A percentile compares a stretch with the other conserved stretches of the same genome.
Evolutionary conservation across 2,797 vertebrate species (phyloP).

Genomic region (Cottoperca gobio): DNA sequence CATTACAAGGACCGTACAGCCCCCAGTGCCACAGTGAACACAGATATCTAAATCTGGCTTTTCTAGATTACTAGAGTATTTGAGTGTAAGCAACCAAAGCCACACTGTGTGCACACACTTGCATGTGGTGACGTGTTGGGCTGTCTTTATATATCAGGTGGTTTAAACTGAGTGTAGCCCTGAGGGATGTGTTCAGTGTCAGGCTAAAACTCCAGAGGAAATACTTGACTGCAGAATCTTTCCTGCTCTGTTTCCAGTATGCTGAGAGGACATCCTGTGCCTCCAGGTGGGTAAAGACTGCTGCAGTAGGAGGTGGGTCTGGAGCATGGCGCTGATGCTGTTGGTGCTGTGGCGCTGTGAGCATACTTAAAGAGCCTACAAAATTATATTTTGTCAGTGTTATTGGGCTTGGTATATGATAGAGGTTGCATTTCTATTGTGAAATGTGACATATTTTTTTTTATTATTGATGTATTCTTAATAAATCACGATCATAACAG

Average conservation of each 20-base stretch:
- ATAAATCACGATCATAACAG: no score
- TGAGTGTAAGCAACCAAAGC: background rate
- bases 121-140: background rate
- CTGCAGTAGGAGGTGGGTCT: background rate
- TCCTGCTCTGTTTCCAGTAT: background rate
- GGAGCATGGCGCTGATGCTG: background rate
- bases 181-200: background rate
- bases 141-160: background rate
- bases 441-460: no score
- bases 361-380: no score
- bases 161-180: background rate
- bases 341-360: constrained; percentile 15
- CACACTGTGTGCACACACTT: background rate
- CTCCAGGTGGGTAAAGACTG: constrained; percentile 10
- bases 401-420: no score
- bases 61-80: background rate
- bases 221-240: background rate
- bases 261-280: background rate
- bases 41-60: no score
- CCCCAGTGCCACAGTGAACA: no score
- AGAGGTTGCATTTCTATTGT: no score
- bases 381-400: no score
- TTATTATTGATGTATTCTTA: no score
- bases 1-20: no score
- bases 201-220: background rate